Evolutionary conservation across 2,888 invertebrate species (phyloP).

Genomic region (Malthinus seriepunctatus): DNA sequence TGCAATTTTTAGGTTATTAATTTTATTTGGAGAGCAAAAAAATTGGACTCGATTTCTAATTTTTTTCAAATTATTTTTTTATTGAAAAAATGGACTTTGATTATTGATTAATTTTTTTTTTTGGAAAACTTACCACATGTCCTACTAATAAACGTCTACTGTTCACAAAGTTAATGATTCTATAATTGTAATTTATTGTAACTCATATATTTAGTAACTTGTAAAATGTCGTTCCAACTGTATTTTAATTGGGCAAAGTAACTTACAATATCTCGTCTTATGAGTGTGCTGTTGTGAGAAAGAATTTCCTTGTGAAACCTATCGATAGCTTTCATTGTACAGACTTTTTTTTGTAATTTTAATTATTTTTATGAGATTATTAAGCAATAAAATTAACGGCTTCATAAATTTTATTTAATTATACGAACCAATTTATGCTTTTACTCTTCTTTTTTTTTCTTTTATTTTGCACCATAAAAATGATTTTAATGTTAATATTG

Average conservation of each 20-base stretch:
- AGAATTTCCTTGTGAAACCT: constrained; percentile 6
- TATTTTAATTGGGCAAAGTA: constrained; percentile 6
- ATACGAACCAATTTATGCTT: constrained; percentile 1
- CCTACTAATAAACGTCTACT: constrained; percentile 7
- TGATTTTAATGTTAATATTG: constrained; percentile 1
- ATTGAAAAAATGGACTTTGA: neutral
- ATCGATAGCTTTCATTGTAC: constrained; percentile 2
- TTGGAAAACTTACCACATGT: neutral
- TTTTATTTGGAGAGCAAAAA: neutral
- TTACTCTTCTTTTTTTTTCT: neutral
- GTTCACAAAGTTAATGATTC: constrained; percentile 7
- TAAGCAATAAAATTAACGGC: constrained; percentile 5
- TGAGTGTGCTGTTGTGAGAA: constrained; percentile 4
- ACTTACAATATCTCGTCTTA: constrained; percentile 6
- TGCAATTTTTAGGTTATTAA: neutral
- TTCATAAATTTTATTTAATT: constrained; percentile 7
- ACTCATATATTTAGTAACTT: constrained; percentile 7
- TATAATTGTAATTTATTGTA: constrained; percentile 7
- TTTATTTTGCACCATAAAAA: neutral
- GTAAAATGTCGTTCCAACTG: constrained; percentile 6
- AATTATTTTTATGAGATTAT: constrained; percentile 7
- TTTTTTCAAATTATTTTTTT: neutral
- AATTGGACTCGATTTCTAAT: constrained; percentile 5
- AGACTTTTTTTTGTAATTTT: constrained; percentile 2
- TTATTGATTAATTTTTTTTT: neutral